phyloP scores from a whole-genome alignment of 2,113 vertebrate species.

The Otolemur garnettii region DNA sequence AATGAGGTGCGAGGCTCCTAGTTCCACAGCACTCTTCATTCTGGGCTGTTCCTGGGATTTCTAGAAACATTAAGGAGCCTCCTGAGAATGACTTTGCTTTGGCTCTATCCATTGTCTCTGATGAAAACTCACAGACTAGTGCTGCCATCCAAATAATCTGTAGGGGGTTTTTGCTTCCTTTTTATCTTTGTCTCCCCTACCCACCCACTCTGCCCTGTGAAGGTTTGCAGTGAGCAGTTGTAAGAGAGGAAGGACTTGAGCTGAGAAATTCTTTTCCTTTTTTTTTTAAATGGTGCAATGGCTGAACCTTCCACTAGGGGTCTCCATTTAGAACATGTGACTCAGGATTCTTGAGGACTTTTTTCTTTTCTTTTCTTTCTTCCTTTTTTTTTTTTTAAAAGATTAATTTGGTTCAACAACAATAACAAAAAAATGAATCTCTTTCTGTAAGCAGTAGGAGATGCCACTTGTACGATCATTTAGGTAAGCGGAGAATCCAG shows the following conservation, averaged over 20 bases:
- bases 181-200: background rate
- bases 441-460: background rate
- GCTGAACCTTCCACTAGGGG: constrained; percentile 64
- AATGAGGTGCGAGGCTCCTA: background rate
- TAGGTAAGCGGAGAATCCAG: background rate
- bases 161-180: background rate
- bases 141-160: constrained; percentile 6
- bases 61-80: constrained; percentile 2
- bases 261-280: background rate
- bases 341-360: background rate
- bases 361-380: too few species aligned
- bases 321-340: constrained; percentile 49
- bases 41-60: background rate
- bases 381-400: background rate
- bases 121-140: background rate
- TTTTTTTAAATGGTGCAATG: background rate
- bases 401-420: background rate
- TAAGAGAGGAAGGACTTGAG: background rate
- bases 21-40: background rate
- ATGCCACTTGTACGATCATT: background rate
- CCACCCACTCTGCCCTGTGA: background rate
- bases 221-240: background rate
- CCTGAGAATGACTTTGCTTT: background rate
- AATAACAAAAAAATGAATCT: background rate
- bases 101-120: background rate